phyloP scores from a whole-genome alignment of 2,888 invertebrate species.

The Ectropis crepuscularia region DNA sequence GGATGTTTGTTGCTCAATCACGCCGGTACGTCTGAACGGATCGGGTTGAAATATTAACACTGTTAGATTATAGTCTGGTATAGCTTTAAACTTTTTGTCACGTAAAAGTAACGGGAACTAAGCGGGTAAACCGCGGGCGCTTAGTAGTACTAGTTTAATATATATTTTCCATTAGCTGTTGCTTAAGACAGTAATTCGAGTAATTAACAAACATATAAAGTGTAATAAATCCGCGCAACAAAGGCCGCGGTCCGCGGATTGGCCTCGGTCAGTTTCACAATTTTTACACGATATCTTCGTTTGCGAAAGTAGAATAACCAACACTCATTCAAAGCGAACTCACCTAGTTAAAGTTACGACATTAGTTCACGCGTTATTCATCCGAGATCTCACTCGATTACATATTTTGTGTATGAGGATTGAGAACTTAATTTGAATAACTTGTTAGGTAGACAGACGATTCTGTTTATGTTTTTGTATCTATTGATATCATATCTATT shows the following conservation, averaged over 20 bases:
- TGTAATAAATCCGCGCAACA: conserved; percentile 62
- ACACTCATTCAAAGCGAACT: conserved; percentile 58
- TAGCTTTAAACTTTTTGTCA: no score
- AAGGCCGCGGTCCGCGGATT: conserved; percentile 51
- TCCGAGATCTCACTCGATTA: conserved; percentile 22
- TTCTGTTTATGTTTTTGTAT: no score
- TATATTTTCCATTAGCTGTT: no score
- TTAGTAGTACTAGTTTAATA: no score
- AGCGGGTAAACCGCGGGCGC: no score
- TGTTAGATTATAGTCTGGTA: no score
- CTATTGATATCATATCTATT: no score
- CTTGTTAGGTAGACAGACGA: conserved; percentile 4
- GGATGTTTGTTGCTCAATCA: no score
- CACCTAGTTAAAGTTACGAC: conserved; percentile 55
- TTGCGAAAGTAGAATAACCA: conserved; percentile 71
- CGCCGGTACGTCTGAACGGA: no score
- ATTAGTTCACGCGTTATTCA: conserved; percentile 43
- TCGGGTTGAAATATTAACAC: no score
- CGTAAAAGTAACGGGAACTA: no score
- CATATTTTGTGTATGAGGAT: conserved; percentile 5
- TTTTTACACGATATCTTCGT: conserved; percentile 74
- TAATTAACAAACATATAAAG: conserved; percentile 54
- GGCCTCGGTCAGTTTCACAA: conserved; percentile 72
- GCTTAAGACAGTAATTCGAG: no score
- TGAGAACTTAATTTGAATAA: conserved; percentile 21